phyloP scores from a whole-genome alignment of 2,113 vertebrate genomes.

The Thermophis baileyi region DNA sequence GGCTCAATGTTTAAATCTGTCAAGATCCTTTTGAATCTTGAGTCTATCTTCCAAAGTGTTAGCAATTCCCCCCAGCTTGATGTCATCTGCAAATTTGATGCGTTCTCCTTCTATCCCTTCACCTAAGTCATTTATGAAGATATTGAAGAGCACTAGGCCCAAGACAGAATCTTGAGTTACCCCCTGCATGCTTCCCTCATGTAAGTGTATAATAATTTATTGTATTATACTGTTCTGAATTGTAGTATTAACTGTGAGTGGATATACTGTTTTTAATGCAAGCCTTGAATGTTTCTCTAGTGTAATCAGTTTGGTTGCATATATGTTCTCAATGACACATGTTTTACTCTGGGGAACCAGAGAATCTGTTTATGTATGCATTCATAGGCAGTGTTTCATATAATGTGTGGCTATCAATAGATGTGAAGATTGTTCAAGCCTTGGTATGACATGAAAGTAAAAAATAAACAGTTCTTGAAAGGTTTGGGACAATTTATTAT shows the following conservation, averaged over 20 bases:
- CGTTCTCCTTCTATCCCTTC: background rate
- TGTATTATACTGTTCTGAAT: background rate
- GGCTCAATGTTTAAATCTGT: background rate
- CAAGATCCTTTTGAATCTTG: background rate
- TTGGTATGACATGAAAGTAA: background rate
- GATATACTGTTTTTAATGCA: background rate
- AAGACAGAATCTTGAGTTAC: background rate
- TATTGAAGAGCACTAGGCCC: background rate
- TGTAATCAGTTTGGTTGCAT: background rate
- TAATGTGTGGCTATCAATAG: background rate
- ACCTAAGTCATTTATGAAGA: background rate
- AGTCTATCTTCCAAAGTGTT: background rate
- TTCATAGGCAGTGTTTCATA: background rate
- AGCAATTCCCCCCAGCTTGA: background rate
- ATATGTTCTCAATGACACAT: background rate
- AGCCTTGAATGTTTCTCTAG: background rate
- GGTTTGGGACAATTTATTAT: slow-evolving; percentile 78
- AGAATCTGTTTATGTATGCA: background rate
- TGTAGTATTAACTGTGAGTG: background rate
- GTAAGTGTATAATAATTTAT: background rate
- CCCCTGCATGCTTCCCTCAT: background rate
- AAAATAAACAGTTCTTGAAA: background rate
- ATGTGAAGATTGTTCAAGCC: background rate
- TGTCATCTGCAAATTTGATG: background rate
- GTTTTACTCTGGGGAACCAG: background rate